Evolutionary conservation across 2,888 invertebrate species (phyloP).

Genomic region (Acholoe squamosa): DNA sequence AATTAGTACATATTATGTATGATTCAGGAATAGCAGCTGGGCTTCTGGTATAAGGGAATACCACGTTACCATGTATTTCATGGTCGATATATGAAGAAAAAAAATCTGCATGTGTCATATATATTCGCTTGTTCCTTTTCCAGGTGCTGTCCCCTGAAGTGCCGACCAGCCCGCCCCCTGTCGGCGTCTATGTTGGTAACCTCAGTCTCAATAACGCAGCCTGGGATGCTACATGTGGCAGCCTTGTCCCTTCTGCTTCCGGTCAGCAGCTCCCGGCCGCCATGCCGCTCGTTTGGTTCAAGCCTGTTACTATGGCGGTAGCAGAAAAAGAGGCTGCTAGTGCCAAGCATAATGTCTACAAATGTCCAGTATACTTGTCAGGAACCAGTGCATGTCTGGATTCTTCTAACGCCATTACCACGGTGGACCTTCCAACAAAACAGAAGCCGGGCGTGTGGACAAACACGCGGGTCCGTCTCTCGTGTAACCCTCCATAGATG

Average conservation of each 20-base stretch:
- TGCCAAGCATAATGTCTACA: not conserved
- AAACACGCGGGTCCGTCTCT: not conserved
- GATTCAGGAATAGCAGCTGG: too few species aligned
- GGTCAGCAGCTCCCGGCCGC: conserved; percentile 2
- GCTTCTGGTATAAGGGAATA: too few species aligned
- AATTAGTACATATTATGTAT: too few species aligned
- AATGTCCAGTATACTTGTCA: conserved; percentile 18
- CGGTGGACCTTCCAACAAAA: not conserved
- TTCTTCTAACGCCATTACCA: not conserved
- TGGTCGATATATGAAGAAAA: too few species aligned
- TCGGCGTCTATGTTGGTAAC: conserved; percentile 77
- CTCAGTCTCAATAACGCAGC: conserved; percentile 78
- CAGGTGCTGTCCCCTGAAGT: conserved; percentile 15
- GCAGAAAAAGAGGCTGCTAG: not conserved
- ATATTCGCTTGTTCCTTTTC: not conserved
- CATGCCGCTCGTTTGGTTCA: conserved; percentile 76
- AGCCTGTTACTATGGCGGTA: conserved; percentile 71
- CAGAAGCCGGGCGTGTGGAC: not conserved
- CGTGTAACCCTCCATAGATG: not conserved
- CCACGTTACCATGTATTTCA: too few species aligned
- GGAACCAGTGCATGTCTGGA: not conserved
- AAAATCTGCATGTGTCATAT: too few species aligned
- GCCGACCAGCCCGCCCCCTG: conserved; percentile 74
- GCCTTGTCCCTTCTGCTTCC: conserved; percentile 71
- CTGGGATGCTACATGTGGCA: conserved; percentile 76